Evolutionary conservation across 2,113 vertebrate genomes (phyloP).

Genomic region (Oreochromis spilurus): DNA sequence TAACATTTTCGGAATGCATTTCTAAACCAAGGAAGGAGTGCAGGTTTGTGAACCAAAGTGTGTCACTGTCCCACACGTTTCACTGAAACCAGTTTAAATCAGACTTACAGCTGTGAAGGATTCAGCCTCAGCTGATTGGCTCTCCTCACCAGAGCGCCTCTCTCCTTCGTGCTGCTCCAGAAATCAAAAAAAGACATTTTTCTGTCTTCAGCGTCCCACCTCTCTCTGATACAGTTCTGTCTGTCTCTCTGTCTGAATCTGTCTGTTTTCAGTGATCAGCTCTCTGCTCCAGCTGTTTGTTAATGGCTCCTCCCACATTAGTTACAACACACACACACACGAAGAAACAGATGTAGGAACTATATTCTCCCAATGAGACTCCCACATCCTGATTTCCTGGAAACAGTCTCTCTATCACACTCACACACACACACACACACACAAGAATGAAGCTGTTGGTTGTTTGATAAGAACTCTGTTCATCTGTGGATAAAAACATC

Average conservation of each 20-base stretch:
- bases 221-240: fast-evolving
- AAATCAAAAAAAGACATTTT: background rate
- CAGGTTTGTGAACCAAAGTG: background rate
- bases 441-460: background rate
- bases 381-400: too few species aligned
- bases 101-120: background rate
- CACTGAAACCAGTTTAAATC: background rate
- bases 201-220: fast-evolving
- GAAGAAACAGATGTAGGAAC: background rate
- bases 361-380: background rate
- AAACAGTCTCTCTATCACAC: background rate
- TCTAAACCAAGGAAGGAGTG: background rate
- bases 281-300: background rate
- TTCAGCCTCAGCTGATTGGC: background rate
- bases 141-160: fast-evolving
- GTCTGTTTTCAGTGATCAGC: background rate
- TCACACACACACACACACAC: too few species aligned
- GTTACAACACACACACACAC: background rate
- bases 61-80: background rate
- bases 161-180: background rate
- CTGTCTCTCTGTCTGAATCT: background rate
- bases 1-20: background rate
- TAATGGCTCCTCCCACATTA: background rate
- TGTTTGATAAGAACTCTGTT: background rate
- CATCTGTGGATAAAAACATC: background rate